These are phyloP conservation scores for Coptodon rendalli DNA, from an alignment of 2,113 vertebrate species.

Conservation along the genomic window DNA sequence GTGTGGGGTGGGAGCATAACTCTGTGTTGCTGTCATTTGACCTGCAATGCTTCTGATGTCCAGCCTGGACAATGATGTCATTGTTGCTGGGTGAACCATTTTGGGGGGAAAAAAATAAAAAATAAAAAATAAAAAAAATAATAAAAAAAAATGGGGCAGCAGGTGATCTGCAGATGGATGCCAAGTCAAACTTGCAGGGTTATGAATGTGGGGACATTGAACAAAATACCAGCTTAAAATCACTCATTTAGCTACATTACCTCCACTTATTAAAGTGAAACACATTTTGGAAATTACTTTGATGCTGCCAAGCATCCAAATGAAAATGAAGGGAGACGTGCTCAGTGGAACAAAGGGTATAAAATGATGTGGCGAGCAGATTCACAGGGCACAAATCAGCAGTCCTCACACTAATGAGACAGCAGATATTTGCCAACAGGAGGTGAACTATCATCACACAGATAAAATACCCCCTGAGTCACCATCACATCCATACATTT, in stretches of 20 bases:
- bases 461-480: not conserved
- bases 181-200: not conserved
- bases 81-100: constrained; percentile 36
- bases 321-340: not conserved
- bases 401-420: not conserved
- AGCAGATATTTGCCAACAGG: not conserved
- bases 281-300: not conserved
- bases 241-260: not conserved
- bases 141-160: not conserved
- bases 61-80: constrained; percentile 48
- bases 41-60: constrained; percentile 2
- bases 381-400: not conserved
- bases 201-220: not conserved
- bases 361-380: not conserved
- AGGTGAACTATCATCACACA: not conserved
- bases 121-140: not conserved
- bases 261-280: not conserved
- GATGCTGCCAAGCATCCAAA: not conserved
- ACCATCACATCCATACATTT: not conserved
- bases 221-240: not conserved
- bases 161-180: not conserved
- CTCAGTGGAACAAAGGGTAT: not conserved
- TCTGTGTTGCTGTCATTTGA: constrained; percentile 20
- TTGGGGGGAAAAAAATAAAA: not conserved
- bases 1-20: not conserved